Conservation (phyloP, 2,797 vertebrate genomes). For the Brachymystax lenok region DNA sequence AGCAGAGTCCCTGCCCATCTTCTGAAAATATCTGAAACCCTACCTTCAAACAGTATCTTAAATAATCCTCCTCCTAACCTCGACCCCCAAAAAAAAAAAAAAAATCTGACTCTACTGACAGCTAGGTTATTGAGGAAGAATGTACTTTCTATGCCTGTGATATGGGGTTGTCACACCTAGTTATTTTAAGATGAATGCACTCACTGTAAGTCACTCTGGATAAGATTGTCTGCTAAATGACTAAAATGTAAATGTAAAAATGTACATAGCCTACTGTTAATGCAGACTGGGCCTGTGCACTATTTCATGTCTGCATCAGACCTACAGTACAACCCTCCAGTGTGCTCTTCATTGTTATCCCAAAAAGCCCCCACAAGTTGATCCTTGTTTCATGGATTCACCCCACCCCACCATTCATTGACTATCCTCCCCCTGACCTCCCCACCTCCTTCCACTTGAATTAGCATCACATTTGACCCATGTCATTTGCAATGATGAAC, state of each 20-base stretch:
- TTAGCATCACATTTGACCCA: conserved; percentile 1
- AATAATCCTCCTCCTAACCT: too few relatives aligned
- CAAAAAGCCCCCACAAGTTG: not conserved
- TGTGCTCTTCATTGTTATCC: not conserved
- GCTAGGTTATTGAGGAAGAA: too few relatives aligned
- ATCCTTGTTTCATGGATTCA: not conserved
- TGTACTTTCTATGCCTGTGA: too few relatives aligned
- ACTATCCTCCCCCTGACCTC: not conserved
- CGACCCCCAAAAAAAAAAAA: too few relatives aligned
- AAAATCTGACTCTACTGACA: too few relatives aligned
- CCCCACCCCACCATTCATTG: not conserved
- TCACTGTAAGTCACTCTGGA: too few relatives aligned
- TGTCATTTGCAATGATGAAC: conserved; percentile 9
- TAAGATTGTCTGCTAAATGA: not conserved
- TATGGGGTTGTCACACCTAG: too few relatives aligned
- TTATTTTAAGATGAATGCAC: too few relatives aligned
- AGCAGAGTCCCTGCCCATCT: too few relatives aligned
- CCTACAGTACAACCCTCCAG: not conserved
- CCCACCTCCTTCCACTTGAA: not conserved
- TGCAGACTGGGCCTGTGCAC: not conserved
- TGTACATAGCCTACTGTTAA: not conserved
- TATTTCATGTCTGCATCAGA: not conserved
- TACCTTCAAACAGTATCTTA: too few relatives aligned
- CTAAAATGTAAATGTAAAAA: not conserved
- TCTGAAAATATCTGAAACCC: too few relatives aligned